A percentile compares a stretch with the other conserved stretches of the same genome.
Evolutionary conservation across 1,140 invertebrate genomes (phyloP).

Genomic region (Berghia stephanieae): DNA sequence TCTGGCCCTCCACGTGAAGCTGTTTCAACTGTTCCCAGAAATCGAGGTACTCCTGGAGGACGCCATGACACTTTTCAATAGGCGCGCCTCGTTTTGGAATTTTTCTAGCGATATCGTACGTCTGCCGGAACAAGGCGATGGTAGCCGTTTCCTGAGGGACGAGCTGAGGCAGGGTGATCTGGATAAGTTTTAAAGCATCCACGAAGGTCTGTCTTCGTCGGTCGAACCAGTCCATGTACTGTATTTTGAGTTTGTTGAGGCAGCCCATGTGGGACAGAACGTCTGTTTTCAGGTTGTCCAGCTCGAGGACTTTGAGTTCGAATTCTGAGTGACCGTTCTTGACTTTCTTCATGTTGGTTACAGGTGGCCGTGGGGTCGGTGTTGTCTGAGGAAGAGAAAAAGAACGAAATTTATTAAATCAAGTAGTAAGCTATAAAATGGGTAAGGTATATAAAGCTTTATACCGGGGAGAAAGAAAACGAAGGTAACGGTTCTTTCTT

Average conservation of each 20-base stretch:
- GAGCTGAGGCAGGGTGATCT: conserved; percentile 38
- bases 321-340: conserved; percentile 28
- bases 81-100: conserved; percentile 42
- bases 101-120: conserved; percentile 33
- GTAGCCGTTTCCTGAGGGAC: conserved; percentile 38
- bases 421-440: no score
- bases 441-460: no score
- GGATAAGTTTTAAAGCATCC: conserved; percentile 45
- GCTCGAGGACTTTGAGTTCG: conserved; percentile 48
- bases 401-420: no score
- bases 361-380: no score
- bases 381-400: no score
- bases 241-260: conserved; percentile 44
- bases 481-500: no score
- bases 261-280: conserved; percentile 39
- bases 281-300: conserved; percentile 45
- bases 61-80: conserved; percentile 29
- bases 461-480: no score
- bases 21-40: conserved; percentile 47
- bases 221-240: conserved; percentile 54
- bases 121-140: conserved; percentile 41
- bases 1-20: conserved; percentile 45
- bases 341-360: no score
- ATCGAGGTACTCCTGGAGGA: conserved; percentile 44
- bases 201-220: conserved; percentile 44